Base-by-base conservation (phyloP, 92 coral and sea anemone genomes). In the Palythoa grandiflora region DNA sequence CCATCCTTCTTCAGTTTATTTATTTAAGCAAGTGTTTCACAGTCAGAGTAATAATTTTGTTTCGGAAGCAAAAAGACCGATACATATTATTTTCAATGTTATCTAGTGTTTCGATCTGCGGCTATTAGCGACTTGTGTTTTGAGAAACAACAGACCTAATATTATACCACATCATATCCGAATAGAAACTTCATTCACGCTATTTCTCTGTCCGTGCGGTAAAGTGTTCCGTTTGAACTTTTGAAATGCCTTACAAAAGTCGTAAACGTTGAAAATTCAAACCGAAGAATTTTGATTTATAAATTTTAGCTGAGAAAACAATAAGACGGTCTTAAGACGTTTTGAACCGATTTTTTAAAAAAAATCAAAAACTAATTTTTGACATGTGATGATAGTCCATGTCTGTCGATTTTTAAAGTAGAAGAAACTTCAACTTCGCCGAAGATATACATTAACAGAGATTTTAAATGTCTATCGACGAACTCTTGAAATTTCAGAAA, bases 401-500 rank as follows among this genome's bases (percentile, higher is more conserved):
- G 71, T 65, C 71, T 65, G 28, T 65, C 36, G 71, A 8, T 19
- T 19, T 65, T n/a, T 65, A 17, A 17, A 65, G 35, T 21, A 65
- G 9, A 65, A 65, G 28, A 21, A 65, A 65, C 35, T 65, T 65
- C 36, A 21, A 65, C 1, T 17, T 21, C 28, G 36, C 71, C 5
- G 38, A 65, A 11, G 71, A 17, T n/a, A n/a, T 21, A 6, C 35
- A 65, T 7, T 65, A 65, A n/a, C 71, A 65, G 10, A 65, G 5
- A 0, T n/a, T 75, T 75, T 75, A 51, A 48, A 50, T 75, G 21
- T 38, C 80, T n/a, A 51, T 75, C 80, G 60, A 75, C 55, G 60
- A 75, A 75, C 80, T 75, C 80, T 75, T 75, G n/a, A 75, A 19
- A 75, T 74, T 74, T 75, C 55, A 75, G 40, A 75, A 50, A n/a